Conservation (phyloP, 2,113 vertebrate genomes). For the Bambusicola thoracicus region DNA sequence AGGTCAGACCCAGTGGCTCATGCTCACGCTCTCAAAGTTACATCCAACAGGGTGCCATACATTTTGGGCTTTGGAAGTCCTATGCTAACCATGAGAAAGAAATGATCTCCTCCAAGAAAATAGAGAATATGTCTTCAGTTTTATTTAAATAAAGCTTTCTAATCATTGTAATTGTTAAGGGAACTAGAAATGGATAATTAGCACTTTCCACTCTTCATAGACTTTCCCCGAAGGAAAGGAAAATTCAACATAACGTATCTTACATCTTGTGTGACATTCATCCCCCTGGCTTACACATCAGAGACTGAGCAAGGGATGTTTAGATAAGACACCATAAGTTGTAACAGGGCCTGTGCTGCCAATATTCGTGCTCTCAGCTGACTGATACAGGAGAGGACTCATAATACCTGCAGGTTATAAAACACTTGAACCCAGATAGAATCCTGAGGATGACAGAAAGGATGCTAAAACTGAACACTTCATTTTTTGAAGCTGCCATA, state of each 20-base stretch:
- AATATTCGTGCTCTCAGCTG: not conserved
- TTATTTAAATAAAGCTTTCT: not conserved
- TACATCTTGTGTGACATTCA: not conserved
- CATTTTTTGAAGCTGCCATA: slow-evolving; percentile 6
- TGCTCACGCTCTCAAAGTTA: rapidly evolving
- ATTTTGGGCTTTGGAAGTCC: not conserved
- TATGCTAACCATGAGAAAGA: not conserved
- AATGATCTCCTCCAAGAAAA: not conserved
- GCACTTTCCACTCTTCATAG: not conserved
- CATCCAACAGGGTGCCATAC: not conserved
- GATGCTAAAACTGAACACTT: not conserved
- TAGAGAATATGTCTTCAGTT: not conserved
- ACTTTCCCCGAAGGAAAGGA: not conserved
- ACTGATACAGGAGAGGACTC: not conserved
- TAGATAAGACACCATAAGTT: not conserved
- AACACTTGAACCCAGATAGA: not conserved
- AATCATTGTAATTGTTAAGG: not conserved
- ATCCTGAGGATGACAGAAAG: slow-evolving; percentile 34
- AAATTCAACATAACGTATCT: not conserved
- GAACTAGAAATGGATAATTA: not conserved
- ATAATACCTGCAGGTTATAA: not conserved
- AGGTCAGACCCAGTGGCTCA: not conserved
- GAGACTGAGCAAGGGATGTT: not conserved
- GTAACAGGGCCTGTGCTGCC: not conserved
- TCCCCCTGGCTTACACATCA: not conserved